Evolutionary conservation across 2,888 invertebrate species (phyloP).

Genomic region (Ichneumoninae sp.): DNA sequence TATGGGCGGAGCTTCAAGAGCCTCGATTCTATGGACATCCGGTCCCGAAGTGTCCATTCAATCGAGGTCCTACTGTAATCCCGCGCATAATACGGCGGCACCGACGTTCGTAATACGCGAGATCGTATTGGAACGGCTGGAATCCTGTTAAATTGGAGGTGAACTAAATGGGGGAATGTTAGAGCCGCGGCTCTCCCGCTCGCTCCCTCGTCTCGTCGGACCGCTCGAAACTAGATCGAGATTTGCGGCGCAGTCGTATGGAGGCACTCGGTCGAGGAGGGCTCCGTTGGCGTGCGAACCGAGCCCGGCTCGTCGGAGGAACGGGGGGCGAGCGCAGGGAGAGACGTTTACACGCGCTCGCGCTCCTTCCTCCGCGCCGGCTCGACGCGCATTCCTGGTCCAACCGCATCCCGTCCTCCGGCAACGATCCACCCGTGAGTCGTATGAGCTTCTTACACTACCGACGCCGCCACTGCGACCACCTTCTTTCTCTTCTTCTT

Average conservation of each 20-base stretch:
- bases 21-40: no score
- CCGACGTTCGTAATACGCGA: slow-evolving; percentile 41
- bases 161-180: slow-evolving; percentile 60
- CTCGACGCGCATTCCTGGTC: slow-evolving; percentile 72
- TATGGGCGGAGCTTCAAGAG: no score
- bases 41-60: no score
- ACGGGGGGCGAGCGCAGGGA: slow-evolving; percentile 53
- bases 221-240: slow-evolving; percentile 65
- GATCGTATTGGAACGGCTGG: slow-evolving; percentile 55
- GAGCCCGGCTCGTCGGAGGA: slow-evolving; percentile 13
- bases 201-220: not conserved
- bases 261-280: not conserved
- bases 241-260: slow-evolving; percentile 46
- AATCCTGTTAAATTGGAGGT: slow-evolving; percentile 60
- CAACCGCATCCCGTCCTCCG: slow-evolving; percentile 74
- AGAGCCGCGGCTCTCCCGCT: slow-evolving; percentile 27
- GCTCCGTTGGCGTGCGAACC: slow-evolving; percentile 42
- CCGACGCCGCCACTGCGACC: slow-evolving; percentile 61
- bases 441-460: slow-evolving; percentile 62
- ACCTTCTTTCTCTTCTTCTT: slow-evolving; percentile 37
- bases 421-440: slow-evolving; percentile 67
- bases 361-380: slow-evolving; percentile 39
- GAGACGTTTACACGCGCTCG: slow-evolving; percentile 63
- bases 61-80: not conserved
- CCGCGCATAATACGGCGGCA: not conserved